Evolutionary conservation across 2,113 vertebrate species (phyloP), one percentile per base, ranked within the genome.

Genomic region (Istiophorus platypterus): DNA sequence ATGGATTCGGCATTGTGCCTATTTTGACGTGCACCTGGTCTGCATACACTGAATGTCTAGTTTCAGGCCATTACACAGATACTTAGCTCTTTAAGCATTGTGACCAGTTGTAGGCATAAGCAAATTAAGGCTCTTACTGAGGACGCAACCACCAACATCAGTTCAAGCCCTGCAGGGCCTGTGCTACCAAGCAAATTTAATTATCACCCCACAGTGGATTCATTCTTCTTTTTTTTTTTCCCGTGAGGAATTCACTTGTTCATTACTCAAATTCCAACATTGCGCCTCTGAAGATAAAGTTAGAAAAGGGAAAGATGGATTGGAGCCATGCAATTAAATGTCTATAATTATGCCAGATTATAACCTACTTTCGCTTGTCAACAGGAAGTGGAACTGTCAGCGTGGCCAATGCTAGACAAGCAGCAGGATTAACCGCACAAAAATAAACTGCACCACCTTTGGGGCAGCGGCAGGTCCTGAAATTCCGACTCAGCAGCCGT

Each of bases 351-450:
- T 47, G 2, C 10, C 24, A 54, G 58, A 78, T 71, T 71, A 63
- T 34, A 68, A 79, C 29, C 54, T 67, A 61, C 63, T 81, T 85
- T 82, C 49, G 52, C 27, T 39, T 47, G 73, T 88, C 69, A 82
- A 65, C 85, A 85, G 85, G 85, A 89, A 73, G 58, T 71, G 22
- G 18, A 68, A 22, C 41, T 26, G 27, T 26, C 42, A 51, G 11
- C 57, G 65, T 52, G 15, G 75, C 83, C 59, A 57, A 62, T 13
- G 41, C 45, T 39, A 22, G 71, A 42, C 5, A 1, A 78, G 78
- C 41, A 31, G 45, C 66, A 73, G 82, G 87, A 89, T 88, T 88
- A 89, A 24, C 52, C 2, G 24, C 13, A 18, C 54, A 58, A 29
- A 77, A 78, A 88, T 91, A 85, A 85, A 81, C 68, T 34, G 4